Evolutionary conservation across 1,140 invertebrate species (phyloP), one percentile per base, ranked within the genome.

Genomic region (Camponotus pennsylvanicus): DNA sequence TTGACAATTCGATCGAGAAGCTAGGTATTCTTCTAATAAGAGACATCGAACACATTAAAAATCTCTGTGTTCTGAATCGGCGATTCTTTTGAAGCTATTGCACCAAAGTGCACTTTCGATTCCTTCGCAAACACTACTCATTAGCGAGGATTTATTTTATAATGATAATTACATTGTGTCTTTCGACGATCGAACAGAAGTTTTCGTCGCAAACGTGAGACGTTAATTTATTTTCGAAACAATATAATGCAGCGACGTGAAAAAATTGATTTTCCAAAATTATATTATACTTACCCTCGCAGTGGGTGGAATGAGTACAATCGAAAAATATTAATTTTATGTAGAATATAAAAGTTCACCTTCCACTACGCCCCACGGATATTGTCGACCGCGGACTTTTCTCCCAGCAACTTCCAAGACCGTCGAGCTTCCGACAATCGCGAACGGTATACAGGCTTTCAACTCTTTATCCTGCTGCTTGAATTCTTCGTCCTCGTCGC

Each of bases 321-420:
- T 61, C 0, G 18, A 3, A 27, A 83, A 75, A 49, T 61, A 63
- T 71, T 55, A 83, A 49, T 83, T 75, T 37, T 45, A 75, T 37
- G 55, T 83, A 75, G 13, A 83, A 73, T 37, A 27, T 37, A 86
- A 86, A 66, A 63, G 63, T 70, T 85, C 76, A 98, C 97, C 97
- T 96, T 99, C 99, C 3, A 99, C 99, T 57, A 99, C 97, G 21
- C 99, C 99, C 99, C 99, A 99, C 0, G 99, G 99, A 95, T 99
- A 99, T 93, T 99, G 97, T 5, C 99, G 96, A 11, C 98, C 99
- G 80, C 98, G 96, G 45, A 99, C 97, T 93, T 98, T 97, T 90
- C 97, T 97, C 0, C 98, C 98, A n/a, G 97, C 97, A 2, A 98
- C 97, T 94, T 99, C 98, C 11, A 99, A 96, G n/a, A 99, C 97